phyloP scores from a whole-genome alignment of 2,888 invertebrate genomes.

The Alcis repandata region DNA sequence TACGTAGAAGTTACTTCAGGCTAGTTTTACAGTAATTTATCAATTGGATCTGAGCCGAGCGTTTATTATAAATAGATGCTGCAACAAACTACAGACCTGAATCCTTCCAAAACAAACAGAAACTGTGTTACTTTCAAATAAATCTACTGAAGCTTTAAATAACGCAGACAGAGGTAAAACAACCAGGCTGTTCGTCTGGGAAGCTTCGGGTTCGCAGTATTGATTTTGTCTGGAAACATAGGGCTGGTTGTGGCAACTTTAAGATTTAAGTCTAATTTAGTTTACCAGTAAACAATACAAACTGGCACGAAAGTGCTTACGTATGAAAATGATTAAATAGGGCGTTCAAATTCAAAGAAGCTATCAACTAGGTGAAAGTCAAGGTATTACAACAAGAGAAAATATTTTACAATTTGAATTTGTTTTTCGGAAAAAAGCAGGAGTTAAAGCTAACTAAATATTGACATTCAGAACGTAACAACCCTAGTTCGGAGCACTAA shows the following conservation, averaged over 20 bases:
- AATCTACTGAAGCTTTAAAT: slow-evolving; percentile 30
- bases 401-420: no score
- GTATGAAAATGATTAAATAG: neutral
- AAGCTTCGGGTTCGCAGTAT: slow-evolving; percentile 41
- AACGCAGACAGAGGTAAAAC: slow-evolving; percentile 41
- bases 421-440: neutral
- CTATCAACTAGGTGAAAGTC: no score
- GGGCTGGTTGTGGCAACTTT: slow-evolving; percentile 7
- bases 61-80: neutral
- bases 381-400: no score
- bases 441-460: neutral
- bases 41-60: neutral
- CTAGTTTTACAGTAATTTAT: neutral
- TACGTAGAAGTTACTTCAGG: no score
- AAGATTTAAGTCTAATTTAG: no score
- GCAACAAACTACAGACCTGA: slow-evolving; percentile 17
- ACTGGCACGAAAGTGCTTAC: neutral
- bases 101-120: slow-evolving; percentile 29
- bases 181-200: slow-evolving; percentile 34
- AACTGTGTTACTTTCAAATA: slow-evolving; percentile 21
- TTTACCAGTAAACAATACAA: neutral
- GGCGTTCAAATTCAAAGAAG: neutral
- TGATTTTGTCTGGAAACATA: slow-evolving; percentile 47
- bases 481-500: slow-evolving; percentile 23
- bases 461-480: neutral